Base-by-base conservation (phyloP, 2,797 vertebrate genomes). In the Triplophysa yarkandensis region DNA sequence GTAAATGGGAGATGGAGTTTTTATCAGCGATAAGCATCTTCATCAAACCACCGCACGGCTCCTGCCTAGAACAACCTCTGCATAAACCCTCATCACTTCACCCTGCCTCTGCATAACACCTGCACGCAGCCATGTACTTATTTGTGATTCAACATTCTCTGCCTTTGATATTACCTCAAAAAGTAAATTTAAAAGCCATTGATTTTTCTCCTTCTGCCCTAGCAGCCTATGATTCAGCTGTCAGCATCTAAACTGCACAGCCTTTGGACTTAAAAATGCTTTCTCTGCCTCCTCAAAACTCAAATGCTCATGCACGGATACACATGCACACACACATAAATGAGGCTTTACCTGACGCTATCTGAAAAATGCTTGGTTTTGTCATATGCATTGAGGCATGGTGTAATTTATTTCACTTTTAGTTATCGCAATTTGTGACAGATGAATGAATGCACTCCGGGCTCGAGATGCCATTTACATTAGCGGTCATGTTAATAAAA, bases 391-490 rank as follows among this genome's bases (percentile, higher is more conserved):
- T 16, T 68, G 73, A 77, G 65, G 74, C 81, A 50, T 80, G 71
- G 36, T 41, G 62, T 77, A 67, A 81, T 80, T 69, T 70, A 71
- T 83, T 83, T 81, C 66, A 36, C 74, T 73, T 81, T 77, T 68
- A 50, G 60, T 79, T 79, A 66, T 68, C 74, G 76, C 69, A 60
- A 83, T 75, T 75, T 75, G 73, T 75, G 64, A 75, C 58, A 74
- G 70, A 74, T 83, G 81, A 82, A 80, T 80, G 76, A 82, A 82
- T 70, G 54, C 81, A 77, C 78, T 71, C 61, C 58, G 76, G 76
- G 69, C 73, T 77, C 60, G 32, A 78, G 76, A 77, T 80, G 65
- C 73, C 73, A 58, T 68, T 80, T 71, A 64, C 80, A 83, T 78
- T 76, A 80, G 73, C 78, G 74, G 76, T 77, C 77, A 80, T 69